phyloP scores from a whole-genome alignment of 1,140 invertebrate species.

The Conus betulinus region DNA sequence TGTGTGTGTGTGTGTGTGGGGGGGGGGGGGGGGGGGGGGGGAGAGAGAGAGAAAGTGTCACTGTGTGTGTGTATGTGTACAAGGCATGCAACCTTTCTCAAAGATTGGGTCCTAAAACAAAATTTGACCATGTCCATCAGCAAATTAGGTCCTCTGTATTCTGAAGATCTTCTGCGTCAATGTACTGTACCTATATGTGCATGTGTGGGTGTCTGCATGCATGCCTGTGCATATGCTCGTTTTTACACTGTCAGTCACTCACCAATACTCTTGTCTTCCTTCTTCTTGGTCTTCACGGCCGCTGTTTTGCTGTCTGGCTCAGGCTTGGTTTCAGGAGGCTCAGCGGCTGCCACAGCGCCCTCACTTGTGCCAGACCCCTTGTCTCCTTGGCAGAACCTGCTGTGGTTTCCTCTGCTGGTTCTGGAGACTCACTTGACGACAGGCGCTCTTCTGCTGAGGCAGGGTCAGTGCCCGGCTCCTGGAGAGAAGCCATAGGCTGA shows the following conservation, averaged over 20 bases:
- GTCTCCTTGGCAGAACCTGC: not conserved
- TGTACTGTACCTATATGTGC: no score
- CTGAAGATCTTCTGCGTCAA: no score
- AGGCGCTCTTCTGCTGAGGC: not conserved
- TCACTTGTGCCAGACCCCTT: not conserved
- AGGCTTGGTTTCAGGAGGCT: not conserved
- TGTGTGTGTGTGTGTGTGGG: no score
- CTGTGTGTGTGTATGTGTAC: no score
- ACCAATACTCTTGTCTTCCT: slow-evolving; percentile 70
- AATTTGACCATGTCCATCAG: no score
- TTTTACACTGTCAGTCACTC: slow-evolving; percentile 12
- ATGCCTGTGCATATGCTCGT: no score
- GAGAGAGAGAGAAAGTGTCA: no score
- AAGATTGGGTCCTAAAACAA: no score
- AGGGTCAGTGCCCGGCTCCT: not conserved
- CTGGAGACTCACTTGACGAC: slow-evolving; percentile 3
- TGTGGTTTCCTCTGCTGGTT: not conserved
- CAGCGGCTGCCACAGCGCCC: not conserved
- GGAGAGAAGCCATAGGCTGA: not conserved
- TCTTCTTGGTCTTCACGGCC: slow-evolving; percentile 63
- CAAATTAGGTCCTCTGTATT: no score
- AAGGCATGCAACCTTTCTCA: no score
- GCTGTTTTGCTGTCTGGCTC: not conserved
- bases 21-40: no score
- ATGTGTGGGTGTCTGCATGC: no score